phyloP scores from a whole-genome alignment of 2,797 vertebrate genomes.

The Dermochelys coriacea region DNA sequence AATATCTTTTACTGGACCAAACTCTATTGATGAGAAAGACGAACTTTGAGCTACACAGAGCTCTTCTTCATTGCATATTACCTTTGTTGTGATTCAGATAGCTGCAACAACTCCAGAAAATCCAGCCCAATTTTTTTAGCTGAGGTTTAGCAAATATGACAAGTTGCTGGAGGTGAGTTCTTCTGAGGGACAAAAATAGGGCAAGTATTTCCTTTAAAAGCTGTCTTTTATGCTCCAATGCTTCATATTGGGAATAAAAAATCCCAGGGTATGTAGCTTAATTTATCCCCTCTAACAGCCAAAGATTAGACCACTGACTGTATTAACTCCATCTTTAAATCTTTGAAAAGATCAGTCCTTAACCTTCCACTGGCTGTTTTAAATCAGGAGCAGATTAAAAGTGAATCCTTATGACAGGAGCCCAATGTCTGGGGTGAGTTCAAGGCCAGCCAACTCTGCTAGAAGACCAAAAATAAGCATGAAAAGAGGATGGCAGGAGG shows the following conservation, averaged over 20 bases:
- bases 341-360: slow-evolving; percentile 15
- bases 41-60: background rate
- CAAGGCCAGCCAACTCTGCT: background rate
- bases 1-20: background rate
- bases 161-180: background rate
- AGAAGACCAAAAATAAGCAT: background rate
- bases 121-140: background rate
- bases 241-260: background rate
- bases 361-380: background rate
- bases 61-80: background rate
- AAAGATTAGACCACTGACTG: background rate
- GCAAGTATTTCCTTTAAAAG: background rate
- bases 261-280: background rate
- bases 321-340: background rate
- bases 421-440: fast-evolving
- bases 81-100: background rate
- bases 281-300: background rate
- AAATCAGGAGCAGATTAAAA: slow-evolving; percentile 27
- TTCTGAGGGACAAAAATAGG: background rate
- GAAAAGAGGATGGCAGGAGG: fast-evolving
- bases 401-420: background rate
- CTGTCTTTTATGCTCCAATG: background rate
- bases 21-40: background rate
- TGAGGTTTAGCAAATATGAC: background rate
- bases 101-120: background rate